phyloP scores from a whole-genome alignment of 92 coral and sea anemone species.

The Isaurus tuberculatus region DNA sequence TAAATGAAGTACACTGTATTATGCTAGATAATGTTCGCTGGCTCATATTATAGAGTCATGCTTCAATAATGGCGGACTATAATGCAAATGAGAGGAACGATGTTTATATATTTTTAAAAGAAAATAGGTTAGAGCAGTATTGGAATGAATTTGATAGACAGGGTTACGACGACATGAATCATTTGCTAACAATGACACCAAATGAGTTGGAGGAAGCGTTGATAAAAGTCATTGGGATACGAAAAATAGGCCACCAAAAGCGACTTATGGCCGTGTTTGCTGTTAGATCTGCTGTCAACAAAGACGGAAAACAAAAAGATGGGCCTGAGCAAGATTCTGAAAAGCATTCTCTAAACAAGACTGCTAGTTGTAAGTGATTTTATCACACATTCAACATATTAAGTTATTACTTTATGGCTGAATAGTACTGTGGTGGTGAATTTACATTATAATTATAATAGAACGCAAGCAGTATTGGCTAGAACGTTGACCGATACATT shows the following conservation, averaged over 20 bases:
- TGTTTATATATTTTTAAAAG: constrained; percentile 7
- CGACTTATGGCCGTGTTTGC: constrained; percentile 3
- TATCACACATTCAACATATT: constrained; percentile 6
- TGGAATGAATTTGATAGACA: constrained; percentile 10
- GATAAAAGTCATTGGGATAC: constrained; percentile 8
- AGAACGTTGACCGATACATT: constrained; percentile 8
- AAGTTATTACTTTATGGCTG: constrained; percentile 7
- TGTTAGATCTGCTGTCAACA: constrained; percentile 5
- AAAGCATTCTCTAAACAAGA: constrained; percentile 10
- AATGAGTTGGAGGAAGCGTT: constrained; percentile 13
- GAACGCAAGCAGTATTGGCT: background rate
- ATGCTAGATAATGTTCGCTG: constrained; percentile 15
- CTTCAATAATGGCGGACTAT: constrained; percentile 9
- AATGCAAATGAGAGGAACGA: constrained; percentile 9
- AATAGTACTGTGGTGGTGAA: constrained; percentile 5
- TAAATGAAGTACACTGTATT: constrained; percentile 12
- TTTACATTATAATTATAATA: constrained; percentile 6
- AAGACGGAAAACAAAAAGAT: constrained; percentile 2
- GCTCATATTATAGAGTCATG: constrained; percentile 11
- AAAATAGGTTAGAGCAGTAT: constrained; percentile 10
- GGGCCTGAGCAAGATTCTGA: constrained; percentile 12
- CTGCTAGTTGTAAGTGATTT: constrained; percentile 11
- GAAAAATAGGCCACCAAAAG: constrained; percentile 9
- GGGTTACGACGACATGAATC: constrained; percentile 14
- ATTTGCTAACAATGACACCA: constrained; percentile 14